Conservation (phyloP, 2,888 invertebrate species). For the Lasius platythorax region DNA sequence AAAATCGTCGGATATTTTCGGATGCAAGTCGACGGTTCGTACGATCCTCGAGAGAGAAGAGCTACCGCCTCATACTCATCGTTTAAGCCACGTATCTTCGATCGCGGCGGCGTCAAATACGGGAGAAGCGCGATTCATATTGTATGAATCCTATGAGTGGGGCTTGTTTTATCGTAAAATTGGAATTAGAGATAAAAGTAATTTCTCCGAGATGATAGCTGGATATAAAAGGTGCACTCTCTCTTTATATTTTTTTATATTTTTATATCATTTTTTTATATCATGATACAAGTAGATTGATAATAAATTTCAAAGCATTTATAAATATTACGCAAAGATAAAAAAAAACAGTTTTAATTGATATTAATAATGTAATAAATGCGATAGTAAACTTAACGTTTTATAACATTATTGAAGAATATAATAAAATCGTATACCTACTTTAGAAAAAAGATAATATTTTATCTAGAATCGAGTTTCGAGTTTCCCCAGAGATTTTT, state of each 20-base stretch:
- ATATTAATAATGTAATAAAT: background rate
- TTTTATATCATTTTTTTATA: background rate
- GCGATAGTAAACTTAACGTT: background rate
- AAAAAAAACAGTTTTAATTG: background rate
- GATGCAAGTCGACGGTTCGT: constrained; percentile 29
- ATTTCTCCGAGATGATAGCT: background rate
- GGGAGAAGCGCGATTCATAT: constrained; percentile 40
- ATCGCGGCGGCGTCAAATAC: constrained; percentile 44
- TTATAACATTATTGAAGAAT: background rate
- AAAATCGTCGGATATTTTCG: constrained; percentile 67
- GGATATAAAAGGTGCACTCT: background rate
- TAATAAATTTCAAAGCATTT: background rate
- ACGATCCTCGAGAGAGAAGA: constrained; percentile 51
- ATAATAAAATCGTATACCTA: background rate
- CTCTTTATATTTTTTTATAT: background rate
- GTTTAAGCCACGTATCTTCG: constrained; percentile 46
- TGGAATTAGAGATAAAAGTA: constrained; percentile 4
- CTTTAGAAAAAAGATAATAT: background rate
- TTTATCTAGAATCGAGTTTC: constrained; percentile 7
- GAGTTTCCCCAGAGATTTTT: background rate
- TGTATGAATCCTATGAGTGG: constrained; percentile 16
- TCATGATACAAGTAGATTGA: background rate
- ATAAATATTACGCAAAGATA: background rate
- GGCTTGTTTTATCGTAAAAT: constrained; percentile 14
- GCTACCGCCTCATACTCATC: constrained; percentile 8